Conservation (phyloP, 1,140 invertebrate species). For the Ganaspis sp. region DNA sequence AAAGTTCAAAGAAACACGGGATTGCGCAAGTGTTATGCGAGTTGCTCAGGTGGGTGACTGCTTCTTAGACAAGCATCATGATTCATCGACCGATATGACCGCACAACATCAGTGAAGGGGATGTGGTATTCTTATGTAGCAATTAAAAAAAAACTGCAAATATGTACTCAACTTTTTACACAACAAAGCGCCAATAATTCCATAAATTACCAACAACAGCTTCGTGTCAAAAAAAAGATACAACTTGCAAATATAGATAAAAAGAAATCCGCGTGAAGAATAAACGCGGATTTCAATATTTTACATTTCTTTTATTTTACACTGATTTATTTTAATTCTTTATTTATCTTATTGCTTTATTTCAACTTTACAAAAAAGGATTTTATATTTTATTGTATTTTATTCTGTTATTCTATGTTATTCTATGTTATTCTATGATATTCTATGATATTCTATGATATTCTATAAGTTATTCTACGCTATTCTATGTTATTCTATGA, state of each 20-base stretch:
- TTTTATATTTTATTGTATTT: no score
- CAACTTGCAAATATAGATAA: neutral
- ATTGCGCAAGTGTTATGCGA: slow-evolving; percentile 31
- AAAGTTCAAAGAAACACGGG: slow-evolving; percentile 30
- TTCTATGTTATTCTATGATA: no score
- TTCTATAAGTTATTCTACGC: no score
- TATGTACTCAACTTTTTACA: neutral
- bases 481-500: no score
- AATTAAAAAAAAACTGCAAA: neutral
- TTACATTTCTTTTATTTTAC: no score
- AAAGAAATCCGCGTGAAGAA: no score
- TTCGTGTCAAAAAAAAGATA: neutral
- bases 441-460: no score
- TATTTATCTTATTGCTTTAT: no score
- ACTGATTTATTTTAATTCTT: no score
- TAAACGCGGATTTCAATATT: no score
- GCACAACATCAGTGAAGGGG: neutral
- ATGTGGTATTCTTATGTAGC: neutral
- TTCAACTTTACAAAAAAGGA: no score
- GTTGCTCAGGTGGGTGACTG: neutral
- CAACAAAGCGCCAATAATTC: neutral
- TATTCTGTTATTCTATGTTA: no score
- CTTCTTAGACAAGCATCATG: neutral
- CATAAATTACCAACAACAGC: neutral
- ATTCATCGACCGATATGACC: neutral